Evolutionary conservation across 2,797 vertebrate genomes (phyloP).

Genomic region (Odontamblyopus rebecca): DNA sequence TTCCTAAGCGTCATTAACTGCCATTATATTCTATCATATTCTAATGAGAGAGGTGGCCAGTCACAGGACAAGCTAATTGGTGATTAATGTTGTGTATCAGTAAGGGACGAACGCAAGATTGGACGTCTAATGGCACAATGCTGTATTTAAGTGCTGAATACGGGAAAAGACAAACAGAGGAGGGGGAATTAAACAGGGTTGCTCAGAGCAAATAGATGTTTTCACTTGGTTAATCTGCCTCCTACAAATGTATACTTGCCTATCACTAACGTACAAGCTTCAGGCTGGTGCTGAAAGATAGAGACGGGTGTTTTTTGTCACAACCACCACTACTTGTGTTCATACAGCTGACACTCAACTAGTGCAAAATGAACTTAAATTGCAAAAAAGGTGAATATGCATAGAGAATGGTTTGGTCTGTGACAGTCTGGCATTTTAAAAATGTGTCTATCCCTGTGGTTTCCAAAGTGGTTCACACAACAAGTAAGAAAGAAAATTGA

Average conservation of each 20-base stretch:
- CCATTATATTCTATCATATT: slow-evolving; percentile 97
- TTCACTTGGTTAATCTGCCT: slow-evolving; percentile 53
- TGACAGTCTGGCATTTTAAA: no score
- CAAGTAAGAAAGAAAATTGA: no score
- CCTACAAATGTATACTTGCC: background rate
- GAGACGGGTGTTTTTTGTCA: background rate
- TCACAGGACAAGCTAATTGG: slow-evolving; percentile 96
- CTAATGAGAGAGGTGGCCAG: slow-evolving; percentile 93
- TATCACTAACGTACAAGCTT: background rate
- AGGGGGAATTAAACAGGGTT: slow-evolving; percentile 56
- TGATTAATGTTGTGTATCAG: slow-evolving; percentile 99
- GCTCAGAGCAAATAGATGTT: slow-evolving; percentile 63
- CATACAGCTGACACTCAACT: no score
- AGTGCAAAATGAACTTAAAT: no score
- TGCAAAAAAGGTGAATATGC: no score
- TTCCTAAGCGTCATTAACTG: slow-evolving; percentile 97
- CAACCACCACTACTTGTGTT: background rate
- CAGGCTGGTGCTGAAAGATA: background rate
- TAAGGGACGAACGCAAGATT: slow-evolving; percentile 92
- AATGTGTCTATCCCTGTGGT: no score
- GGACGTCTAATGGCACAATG: slow-evolving; percentile 91
- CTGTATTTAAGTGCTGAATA: slow-evolving; percentile 92
- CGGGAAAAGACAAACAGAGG: slow-evolving; percentile 82
- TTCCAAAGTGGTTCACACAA: no score
- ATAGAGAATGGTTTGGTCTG: no score